Evolutionary conservation across 2,888 invertebrate genomes (phyloP).

Genomic region (Megalurothrips usitatus): DNA sequence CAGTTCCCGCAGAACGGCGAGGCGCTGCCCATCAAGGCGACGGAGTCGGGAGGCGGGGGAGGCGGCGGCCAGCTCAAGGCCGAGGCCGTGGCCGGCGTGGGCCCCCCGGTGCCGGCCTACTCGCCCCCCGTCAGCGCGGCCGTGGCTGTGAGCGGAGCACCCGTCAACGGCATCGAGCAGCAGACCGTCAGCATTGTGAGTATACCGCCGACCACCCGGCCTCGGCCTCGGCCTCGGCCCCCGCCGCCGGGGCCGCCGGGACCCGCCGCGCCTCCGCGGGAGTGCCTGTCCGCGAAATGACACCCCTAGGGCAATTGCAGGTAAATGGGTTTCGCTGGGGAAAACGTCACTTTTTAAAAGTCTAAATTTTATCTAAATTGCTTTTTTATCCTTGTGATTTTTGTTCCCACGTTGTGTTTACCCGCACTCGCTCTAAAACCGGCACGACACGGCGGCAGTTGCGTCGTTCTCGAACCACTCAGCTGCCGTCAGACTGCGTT

Average conservation of each 20-base stretch:
- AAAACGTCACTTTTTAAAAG: too few species aligned
- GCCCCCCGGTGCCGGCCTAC: constrained; percentile 44
- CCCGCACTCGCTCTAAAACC: too few species aligned
- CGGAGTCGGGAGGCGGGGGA: constrained; percentile 60
- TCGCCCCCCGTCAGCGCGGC: constrained; percentile 43
- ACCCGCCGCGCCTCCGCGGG: neutral
- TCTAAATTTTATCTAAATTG: neutral
- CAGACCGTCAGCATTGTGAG: constrained; percentile 54
- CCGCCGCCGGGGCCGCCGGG: constrained; percentile 49
- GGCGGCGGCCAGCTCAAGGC: constrained; percentile 54
- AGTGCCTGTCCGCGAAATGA: neutral
- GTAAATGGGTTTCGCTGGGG: too few species aligned
- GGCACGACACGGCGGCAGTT: too few species aligned
- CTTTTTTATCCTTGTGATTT: too few species aligned
- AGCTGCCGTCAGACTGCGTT: neutral
- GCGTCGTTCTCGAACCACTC: too few species aligned
- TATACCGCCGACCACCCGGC: constrained; percentile 34
- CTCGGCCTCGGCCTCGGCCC: constrained; percentile 41
- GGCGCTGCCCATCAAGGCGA: constrained; percentile 39
- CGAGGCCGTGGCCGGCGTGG: constrained; percentile 51
- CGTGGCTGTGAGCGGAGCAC: constrained; percentile 41
- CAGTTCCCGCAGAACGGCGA: constrained; percentile 45
- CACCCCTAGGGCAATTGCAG: too few species aligned
- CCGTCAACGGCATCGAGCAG: constrained; percentile 57
- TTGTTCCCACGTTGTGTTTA: too few species aligned